Evolutionary conservation across 1,140 invertebrate species (phyloP).

Genomic region (Gryllus bimaculatus): DNA sequence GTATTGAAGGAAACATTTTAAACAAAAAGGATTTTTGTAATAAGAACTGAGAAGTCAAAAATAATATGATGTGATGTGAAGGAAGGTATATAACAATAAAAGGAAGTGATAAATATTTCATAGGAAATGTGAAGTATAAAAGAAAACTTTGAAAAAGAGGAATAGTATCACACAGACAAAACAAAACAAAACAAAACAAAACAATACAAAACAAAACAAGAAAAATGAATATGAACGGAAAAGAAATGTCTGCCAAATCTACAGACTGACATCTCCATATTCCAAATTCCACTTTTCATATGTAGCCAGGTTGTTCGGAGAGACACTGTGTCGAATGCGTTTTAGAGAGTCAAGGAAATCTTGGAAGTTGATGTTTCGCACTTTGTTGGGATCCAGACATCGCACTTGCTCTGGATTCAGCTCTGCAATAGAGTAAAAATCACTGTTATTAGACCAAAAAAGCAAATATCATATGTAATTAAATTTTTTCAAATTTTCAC

Average conservation of each 20-base stretch:
- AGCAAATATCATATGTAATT: no score
- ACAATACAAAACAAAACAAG: no score
- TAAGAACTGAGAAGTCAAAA: no score
- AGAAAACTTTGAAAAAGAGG: neutral
- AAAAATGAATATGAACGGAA: no score
- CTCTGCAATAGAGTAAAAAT: conserved; percentile 41
- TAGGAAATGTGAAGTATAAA: neutral
- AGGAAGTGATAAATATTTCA: neutral
- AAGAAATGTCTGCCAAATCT: neutral
- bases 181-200: no score
- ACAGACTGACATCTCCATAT: conserved; percentile 78
- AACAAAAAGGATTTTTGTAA: no score
- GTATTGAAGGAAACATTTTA: no score
- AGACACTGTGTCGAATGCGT: conserved; percentile 83
- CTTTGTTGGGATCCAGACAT: conserved; percentile 65
- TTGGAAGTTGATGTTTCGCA: conserved; percentile 74
- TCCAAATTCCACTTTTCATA: conserved; percentile 92
- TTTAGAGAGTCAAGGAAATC: conserved; percentile 88
- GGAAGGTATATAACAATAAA: neutral
- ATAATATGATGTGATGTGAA: neutral
- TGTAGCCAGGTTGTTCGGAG: conserved; percentile 66
- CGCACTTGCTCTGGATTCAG: conserved; percentile 78
- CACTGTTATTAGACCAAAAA: no score
- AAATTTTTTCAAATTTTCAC: no score
- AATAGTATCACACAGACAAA: no score